Evolutionary conservation across 1,140 invertebrate species (phyloP), one percentile per base, ranked within the genome.

Genomic region (Aricia agestis): DNA sequence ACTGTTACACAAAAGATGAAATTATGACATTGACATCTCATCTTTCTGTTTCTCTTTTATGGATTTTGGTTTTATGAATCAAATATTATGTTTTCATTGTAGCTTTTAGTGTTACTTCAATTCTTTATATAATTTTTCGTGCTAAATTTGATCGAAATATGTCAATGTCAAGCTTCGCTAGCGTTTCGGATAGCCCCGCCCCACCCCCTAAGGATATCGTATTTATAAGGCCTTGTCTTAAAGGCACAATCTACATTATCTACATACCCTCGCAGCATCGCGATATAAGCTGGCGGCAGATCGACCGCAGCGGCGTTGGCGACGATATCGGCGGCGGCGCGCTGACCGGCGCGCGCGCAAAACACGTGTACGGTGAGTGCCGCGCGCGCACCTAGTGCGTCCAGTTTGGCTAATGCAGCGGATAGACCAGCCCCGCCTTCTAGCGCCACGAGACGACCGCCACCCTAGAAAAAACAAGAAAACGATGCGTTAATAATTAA

Each of bases 351-450:
- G 85, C 96, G 95, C 0, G 98, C 97, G 87, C 99, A 99, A 92
- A 99, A 99, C 73, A 99, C 93, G 86, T 99, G 97, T 74, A 97
- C 97, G 0, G 98, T 99, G 83, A 99, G 97, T 80, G 95, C 95
- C 6, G 97, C 98, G 75, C 98, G 93, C 36, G 95, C 94, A 78
- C 97, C 97, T 72, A 96, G 95, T 58, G 93, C 93, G 90, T 98
- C 97, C 58, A 98, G 88, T 36, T 93, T 92, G 81, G 97, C 95
- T 65, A 99, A 88, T 74, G 96, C 95, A 11, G 92, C 94, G 15
- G 97, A 85, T 82, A 98, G 97, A 17, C 95, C 95, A 11, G 93
- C 82, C 65, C 93, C 93, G 36, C 94, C 95, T 91, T 98, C 96
- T 67, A 99, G 91, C 36, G 96, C 95, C 15, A 95, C 94, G 7